These are phyloP conservation scores for Siniperca chuatsi DNA, from an alignment of 2,113 vertebrate genomes.

Conservation along the genomic window DNA sequence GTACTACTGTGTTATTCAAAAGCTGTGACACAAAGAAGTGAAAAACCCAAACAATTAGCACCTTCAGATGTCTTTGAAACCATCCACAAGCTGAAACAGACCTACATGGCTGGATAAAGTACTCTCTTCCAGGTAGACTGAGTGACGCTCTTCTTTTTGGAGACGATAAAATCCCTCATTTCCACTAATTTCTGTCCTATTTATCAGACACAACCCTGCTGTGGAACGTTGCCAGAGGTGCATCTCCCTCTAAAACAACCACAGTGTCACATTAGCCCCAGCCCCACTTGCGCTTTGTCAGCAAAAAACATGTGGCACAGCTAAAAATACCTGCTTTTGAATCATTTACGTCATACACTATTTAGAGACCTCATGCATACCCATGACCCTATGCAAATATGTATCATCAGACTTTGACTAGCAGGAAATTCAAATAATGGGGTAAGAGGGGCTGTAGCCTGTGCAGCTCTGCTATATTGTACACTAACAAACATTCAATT, in stretches of 20 bases:
- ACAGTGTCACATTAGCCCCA: slow-evolving; percentile 28
- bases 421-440: slow-evolving; percentile 19
- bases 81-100: background rate
- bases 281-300: background rate
- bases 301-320: slow-evolving; percentile 46
- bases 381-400: slow-evolving; percentile 57
- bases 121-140: slow-evolving; percentile 22
- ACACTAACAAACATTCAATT: background rate
- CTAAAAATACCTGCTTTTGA: slow-evolving; percentile 71
- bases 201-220: slow-evolving; percentile 32
- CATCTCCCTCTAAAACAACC: slow-evolving; percentile 54
- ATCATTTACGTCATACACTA: slow-evolving; percentile 59
- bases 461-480: background rate
- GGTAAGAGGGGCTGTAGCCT: background rate
- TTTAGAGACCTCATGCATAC: slow-evolving; percentile 65
- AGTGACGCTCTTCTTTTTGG: background rate
- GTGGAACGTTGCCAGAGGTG: slow-evolving; percentile 47
- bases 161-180: slow-evolving; percentile 13
- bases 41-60: background rate
- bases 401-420: slow-evolving; percentile 25
- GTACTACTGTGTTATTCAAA: background rate
- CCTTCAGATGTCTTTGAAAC: background rate
- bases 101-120: background rate
- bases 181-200: slow-evolving; percentile 38
- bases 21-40: background rate